These are phyloP conservation scores for Monopis laevigella DNA, from an alignment of 2,888 invertebrate species.

Conservation along the genomic window DNA sequence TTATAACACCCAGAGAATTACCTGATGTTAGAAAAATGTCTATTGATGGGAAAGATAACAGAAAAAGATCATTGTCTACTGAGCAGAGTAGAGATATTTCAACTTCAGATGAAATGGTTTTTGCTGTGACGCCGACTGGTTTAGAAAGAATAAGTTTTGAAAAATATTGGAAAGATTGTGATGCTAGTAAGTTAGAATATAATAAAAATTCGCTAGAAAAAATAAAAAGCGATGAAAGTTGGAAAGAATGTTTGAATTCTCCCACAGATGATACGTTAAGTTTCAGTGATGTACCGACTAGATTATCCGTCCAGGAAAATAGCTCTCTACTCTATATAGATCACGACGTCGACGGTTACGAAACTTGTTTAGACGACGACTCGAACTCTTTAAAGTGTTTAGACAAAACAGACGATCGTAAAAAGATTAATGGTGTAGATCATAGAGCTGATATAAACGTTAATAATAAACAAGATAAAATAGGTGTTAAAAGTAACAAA, in stretches of 20 bases:
- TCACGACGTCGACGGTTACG: slow-evolving; percentile 66
- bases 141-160: slow-evolving; percentile 61
- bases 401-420: slow-evolving; percentile 39
- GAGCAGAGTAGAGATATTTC: slow-evolving; percentile 61
- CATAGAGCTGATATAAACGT: slow-evolving; percentile 1
- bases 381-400: slow-evolving; percentile 45
- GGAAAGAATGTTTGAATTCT: slow-evolving; percentile 51
- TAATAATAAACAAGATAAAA: slow-evolving; percentile 47
- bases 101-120: slow-evolving; percentile 64
- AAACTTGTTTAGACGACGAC: slow-evolving; percentile 71
- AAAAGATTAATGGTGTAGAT: slow-evolving; percentile 33
- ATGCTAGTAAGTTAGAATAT: slow-evolving; percentile 24
- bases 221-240: slow-evolving; percentile 50
- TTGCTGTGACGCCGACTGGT: slow-evolving; percentile 60
- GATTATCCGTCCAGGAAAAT: slow-evolving; percentile 48
- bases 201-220: slow-evolving; percentile 33
- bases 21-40: slow-evolving; percentile 42
- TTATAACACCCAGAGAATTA: slow-evolving; percentile 46
- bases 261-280: slow-evolving; percentile 37
- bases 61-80: slow-evolving; percentile 41
- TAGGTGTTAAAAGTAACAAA: slow-evolving; percentile 36
- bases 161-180: slow-evolving; percentile 54
- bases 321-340: slow-evolving; percentile 53
- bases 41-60: slow-evolving; percentile 26
- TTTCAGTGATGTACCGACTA: slow-evolving; percentile 36